Evolutionary conservation across 2,797 vertebrate genomes (phyloP), one percentile per base, ranked within the genome.

Genomic region (Brachyalestes nurse): DNA sequence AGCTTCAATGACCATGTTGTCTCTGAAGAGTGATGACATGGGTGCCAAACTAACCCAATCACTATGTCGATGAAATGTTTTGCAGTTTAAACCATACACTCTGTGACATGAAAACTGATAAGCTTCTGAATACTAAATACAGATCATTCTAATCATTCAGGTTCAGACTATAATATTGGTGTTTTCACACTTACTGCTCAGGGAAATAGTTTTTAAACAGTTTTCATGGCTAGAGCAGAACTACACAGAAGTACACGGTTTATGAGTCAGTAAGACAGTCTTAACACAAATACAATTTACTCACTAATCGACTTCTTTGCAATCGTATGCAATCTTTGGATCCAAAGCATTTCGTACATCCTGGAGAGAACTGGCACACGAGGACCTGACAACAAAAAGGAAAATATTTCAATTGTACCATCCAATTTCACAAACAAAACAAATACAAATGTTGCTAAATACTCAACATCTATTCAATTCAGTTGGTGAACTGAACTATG

Each of bases 221-320:
- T 34, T 34, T 34, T 34, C 34, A 34, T 34, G 34, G 34, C 34
- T 34, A 34, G 34, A 34, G 4, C 34, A 34, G 34, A 4, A 34
- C 34, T 34, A 34, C 5, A 34, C 34, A 34, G 34, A 34, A 34
- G 4, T 34, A 34, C 58, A 23, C 58, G 12, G 9, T 8, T 60
- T 23, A 21, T 25, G 6, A 60, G 1, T 28, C 28, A 28, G 1
- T 34, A 34, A 34, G 34, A 34, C 34, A 34, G 34, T 4, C 21
- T 60, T 2, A 25, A 60, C 23, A 16, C 5, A 45, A 34, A 34
- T 0, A 34, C 34, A 34, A 4, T 34, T 21, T 42, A 92, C 92
- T 92, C 76, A 94, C 93, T 87, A 64, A 12, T 81, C 0, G 34
- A 94, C 90, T 9, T 89, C 84, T 23, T 69, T 86, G 85, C 93